Base-by-base conservation (phyloP, 2,113 vertebrate genomes). In the Toxotes jaculatrix region DNA sequence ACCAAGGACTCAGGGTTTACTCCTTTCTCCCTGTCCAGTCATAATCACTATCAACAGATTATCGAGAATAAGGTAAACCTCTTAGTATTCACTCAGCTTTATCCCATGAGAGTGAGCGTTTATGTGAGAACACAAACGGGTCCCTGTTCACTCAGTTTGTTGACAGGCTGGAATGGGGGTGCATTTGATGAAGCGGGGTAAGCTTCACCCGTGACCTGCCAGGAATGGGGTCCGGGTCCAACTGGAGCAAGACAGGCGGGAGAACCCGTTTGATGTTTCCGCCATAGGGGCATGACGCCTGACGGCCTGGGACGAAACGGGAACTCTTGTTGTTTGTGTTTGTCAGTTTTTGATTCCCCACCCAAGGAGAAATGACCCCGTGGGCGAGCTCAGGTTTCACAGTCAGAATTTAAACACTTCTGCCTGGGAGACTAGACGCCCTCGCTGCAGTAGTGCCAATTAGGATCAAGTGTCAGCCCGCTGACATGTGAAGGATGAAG, bases 401-500 rank as follows among this genome's bases (percentile, higher is more conserved):
- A 57, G 85, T 16, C 77, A 77, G 88, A 88, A 84, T 88, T 89
- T 84, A 91, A 92, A 91, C 87, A 88, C 85, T 74, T 63, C 70
- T 74, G 82, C 69, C 55, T 34, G 49, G 60, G 77, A 83, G 87
- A 89, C 72, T 16, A 72, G 88, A 74, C 83, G 61, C 68, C 77
- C 45, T 70, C 60, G 47, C 84, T 53, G 74, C 80, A 83, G 90
- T 74, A 59, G 79, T 82, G 78, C 91, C 93, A 94, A 94, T 94
- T 94, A 94, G 93, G 91, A 91, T 95, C 93, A 66, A 76, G 90
- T 95, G 91, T 94, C 93, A 61, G 74, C 8, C 79, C 3, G 91
- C 65, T 95, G 93, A 95, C 94, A 94, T 81, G 91, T 92, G 91
- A 93, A 91, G 91, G 92, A 88, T 82, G 88, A 89, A 93, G 92